Evolutionary conservation across 2,888 invertebrate species (phyloP).

Genomic region (Acanthosepion pharaonis): DNA sequence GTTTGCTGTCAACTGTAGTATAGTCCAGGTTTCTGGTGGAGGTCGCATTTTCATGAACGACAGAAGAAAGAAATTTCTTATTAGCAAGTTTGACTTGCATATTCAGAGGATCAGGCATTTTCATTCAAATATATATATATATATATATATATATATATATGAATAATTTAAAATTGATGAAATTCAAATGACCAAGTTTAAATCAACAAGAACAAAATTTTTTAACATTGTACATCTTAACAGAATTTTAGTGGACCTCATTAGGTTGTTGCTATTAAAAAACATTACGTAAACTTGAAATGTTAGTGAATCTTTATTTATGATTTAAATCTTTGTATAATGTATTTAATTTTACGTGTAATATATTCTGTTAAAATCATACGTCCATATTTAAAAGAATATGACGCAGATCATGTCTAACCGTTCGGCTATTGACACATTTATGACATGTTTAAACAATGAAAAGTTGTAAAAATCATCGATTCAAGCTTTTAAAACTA

Average conservation of each 20-base stretch:
- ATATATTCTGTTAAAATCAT: background rate
- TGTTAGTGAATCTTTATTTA: no score
- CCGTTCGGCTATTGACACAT: background rate
- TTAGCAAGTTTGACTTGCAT: conserved; percentile 39
- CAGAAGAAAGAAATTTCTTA: conserved; percentile 52
- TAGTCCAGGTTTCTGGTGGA: conserved; percentile 64
- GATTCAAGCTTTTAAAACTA: background rate
- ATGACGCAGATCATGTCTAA: background rate
- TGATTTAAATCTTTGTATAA: background rate
- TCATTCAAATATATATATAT: conserved; percentile 33
- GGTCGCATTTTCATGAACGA: conserved; percentile 61
- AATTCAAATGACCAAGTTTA: background rate
- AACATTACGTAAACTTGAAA: no score
- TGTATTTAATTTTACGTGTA: background rate
- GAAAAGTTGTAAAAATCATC: background rate
- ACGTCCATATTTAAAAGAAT: background rate
- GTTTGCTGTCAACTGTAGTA: conserved; percentile 63
- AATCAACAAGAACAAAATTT: background rate
- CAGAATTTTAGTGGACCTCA: no score
- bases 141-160: background rate
- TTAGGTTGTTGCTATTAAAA: no score
- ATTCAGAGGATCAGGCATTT: conserved; percentile 35
- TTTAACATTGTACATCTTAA: no score
- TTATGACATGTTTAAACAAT: background rate
- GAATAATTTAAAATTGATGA: background rate